These are phyloP conservation scores for Imbricaverruca yamaguchii DNA, from an alignment of 2,888 invertebrate species.

Conservation along the genomic window DNA sequence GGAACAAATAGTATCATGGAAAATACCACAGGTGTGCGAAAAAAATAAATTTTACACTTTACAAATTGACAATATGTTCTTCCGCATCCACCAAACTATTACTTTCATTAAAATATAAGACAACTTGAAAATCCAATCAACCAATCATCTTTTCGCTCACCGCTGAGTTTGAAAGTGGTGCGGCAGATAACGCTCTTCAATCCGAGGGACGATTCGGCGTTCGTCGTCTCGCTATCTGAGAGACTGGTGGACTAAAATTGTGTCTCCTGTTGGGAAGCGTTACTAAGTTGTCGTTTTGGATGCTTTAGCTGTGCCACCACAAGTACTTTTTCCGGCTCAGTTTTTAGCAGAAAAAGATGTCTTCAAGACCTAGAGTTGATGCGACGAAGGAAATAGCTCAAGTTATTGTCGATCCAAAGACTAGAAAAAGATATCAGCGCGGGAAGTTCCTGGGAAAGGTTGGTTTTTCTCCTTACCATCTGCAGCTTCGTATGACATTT, in stretches of 20 bases:
- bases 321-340: too few relatives aligned
- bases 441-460: conserved; percentile 85
- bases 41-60: too few relatives aligned
- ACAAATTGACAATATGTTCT: too few relatives aligned
- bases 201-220: too few relatives aligned
- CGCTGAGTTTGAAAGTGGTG: conserved; percentile 8
- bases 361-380: conserved; percentile 28
- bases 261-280: too few relatives aligned
- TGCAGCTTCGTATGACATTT: background rate
- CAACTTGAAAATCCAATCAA: background rate
- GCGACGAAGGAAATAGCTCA: conserved; percentile 57
- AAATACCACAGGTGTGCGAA: too few relatives aligned
- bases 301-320: background rate
- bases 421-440: conserved; percentile 68
- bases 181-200: background rate
- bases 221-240: too few relatives aligned
- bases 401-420: conserved; percentile 66
- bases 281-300: too few relatives aligned
- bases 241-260: too few relatives aligned
- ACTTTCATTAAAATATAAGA: too few relatives aligned
- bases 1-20: background rate
- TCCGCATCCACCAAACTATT: too few relatives aligned
- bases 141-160: background rate
- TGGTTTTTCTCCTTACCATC: conserved; percentile 38
- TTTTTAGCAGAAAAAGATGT: conserved; percentile 12